Evolutionary conservation across 2,113 vertebrate species (phyloP).

Genomic region (Coregonus clupeaformis): DNA sequence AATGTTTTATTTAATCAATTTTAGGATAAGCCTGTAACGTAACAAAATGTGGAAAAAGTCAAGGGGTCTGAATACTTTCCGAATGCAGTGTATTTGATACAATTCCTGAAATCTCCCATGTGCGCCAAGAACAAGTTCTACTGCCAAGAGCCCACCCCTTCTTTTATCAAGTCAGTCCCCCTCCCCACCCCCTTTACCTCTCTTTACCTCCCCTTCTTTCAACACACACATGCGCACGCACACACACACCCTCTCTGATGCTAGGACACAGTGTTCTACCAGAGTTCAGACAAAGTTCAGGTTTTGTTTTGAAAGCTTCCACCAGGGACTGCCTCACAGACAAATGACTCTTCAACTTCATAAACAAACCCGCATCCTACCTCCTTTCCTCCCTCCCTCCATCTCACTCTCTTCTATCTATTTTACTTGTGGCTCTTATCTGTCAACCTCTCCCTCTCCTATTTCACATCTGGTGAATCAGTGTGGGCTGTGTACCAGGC

Average conservation of each 20-base stretch:
- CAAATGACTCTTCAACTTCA: slow-evolving; percentile 15
- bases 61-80: too few relatives aligned
- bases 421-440: background rate
- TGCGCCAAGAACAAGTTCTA: slow-evolving; percentile 17
- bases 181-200: slow-evolving; percentile 7
- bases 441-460: background rate
- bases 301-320: slow-evolving; percentile 28
- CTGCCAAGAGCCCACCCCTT: background rate
- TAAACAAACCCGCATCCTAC: slow-evolving; percentile 31
- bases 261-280: slow-evolving; percentile 57
- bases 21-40: too few relatives aligned
- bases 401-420: background rate
- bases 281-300: slow-evolving; percentile 13
- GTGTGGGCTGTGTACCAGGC: background rate
- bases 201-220: slow-evolving; percentile 1
- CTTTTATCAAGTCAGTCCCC: slow-evolving; percentile 6
- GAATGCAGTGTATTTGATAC: too few relatives aligned
- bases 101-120: slow-evolving; percentile 25
- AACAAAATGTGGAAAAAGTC: too few relatives aligned
- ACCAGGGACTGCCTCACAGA: slow-evolving; percentile 1
- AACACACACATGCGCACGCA: slow-evolving; percentile 20
- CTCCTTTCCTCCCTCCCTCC: too few relatives aligned
- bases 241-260: slow-evolving; percentile 9
- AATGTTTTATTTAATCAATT: too few relatives aligned
- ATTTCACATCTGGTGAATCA: background rate